Conservation (phyloP, 1,140 invertebrate genomes). For the Pomacea maculata region DNA sequence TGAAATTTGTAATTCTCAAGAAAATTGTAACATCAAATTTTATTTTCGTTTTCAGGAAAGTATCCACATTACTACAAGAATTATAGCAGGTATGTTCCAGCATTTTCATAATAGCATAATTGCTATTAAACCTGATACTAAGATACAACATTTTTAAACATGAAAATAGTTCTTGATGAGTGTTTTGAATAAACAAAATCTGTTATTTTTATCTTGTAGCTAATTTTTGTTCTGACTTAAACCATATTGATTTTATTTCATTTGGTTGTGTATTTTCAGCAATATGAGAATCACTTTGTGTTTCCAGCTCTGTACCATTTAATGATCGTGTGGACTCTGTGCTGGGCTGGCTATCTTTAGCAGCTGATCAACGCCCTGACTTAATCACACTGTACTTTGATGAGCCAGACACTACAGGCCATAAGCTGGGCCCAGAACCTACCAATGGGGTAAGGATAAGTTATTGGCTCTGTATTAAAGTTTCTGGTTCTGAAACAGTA, state of each 20-base stretch:
- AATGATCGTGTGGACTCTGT: conserved; percentile 69
- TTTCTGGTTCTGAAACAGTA: no score
- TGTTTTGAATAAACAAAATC: no score
- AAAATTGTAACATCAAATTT: not conserved
- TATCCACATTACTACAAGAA: conserved; percentile 36
- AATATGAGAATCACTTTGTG: not conserved
- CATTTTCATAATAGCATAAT: no score
- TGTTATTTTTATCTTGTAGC: no score
- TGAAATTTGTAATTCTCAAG: no score
- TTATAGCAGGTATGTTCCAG: conserved; percentile 38
- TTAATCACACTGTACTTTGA: conserved; percentile 78
- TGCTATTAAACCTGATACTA: no score
- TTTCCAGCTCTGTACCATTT: conserved; percentile 28
- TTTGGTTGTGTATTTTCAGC: not conserved
- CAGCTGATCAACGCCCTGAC: conserved; percentile 60
- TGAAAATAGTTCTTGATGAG: no score
- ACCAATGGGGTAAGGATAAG: conserved; percentile 21
- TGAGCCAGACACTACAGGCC: conserved; percentile 74
- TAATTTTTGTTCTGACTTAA: no score
- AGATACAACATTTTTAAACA: no score
- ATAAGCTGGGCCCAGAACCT: conserved; percentile 56
- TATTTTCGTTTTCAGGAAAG: conserved; percentile 27
- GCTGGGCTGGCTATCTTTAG: conserved; percentile 72
- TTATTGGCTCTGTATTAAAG: no score
- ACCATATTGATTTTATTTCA: no score